A percentile compares a stretch with the other conserved stretches of the same genome.
Evolutionary conservation across 2,888 invertebrate species (phyloP).

Genomic region (Coecobrya sp.): DNA sequence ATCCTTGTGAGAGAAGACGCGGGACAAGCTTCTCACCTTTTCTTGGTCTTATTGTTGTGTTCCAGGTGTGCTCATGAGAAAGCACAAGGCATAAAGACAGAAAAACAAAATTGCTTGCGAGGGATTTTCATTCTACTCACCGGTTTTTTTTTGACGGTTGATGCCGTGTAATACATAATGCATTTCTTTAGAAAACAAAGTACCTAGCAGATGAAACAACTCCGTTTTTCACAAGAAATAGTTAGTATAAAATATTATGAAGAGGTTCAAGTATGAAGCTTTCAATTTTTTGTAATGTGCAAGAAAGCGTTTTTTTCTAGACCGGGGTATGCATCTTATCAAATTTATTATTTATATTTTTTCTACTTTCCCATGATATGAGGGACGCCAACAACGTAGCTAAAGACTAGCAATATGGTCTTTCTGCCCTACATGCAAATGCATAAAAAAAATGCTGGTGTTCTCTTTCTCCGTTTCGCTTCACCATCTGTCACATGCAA

Average conservation of each 20-base stretch:
- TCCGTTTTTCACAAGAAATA: slow-evolving; percentile 14
- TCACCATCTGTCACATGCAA: slow-evolving; percentile 27
- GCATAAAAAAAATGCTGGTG: slow-evolving; percentile 18
- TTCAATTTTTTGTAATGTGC: slow-evolving; percentile 23
- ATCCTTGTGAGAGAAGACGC: slow-evolving; percentile 55
- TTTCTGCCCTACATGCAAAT: slow-evolving; percentile 12
- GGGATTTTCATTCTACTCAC: slow-evolving; percentile 15
- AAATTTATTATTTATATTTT: background rate
- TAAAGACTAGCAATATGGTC: background rate
- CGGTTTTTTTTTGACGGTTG: slow-evolving; percentile 48
- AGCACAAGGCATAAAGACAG: background rate
- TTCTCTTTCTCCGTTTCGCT: background rate
- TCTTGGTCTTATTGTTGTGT: slow-evolving; percentile 19
- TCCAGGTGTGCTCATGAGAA: slow-evolving; percentile 54
- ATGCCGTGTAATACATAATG: background rate
- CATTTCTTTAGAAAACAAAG: slow-evolving; percentile 5
- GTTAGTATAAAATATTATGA: background rate
- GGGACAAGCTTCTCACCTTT: slow-evolving; percentile 57
- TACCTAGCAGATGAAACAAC: background rate
- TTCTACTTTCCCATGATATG: slow-evolving; percentile 42
- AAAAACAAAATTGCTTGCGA: background rate
- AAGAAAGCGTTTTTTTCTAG: slow-evolving; percentile 1
- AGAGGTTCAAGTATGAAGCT: background rate
- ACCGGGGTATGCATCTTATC: slow-evolving; percentile 4
- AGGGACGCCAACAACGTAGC: background rate